These are phyloP conservation scores for Pseudonaja textilis DNA, from an alignment of 2,113 vertebrate genomes.

Conservation along the genomic window DNA sequence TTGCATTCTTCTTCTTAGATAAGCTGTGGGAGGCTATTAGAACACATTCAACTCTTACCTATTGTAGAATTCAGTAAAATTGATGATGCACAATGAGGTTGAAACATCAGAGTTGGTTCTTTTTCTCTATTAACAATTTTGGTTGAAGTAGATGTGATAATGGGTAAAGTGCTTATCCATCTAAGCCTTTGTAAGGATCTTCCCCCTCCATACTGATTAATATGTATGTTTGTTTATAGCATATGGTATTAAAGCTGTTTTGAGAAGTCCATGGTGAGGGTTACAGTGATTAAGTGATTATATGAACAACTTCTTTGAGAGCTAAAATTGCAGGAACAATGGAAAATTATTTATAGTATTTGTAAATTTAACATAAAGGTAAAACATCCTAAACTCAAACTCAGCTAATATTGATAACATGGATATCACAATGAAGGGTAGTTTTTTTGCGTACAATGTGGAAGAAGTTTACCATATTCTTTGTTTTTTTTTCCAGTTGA, in stretches of 20 bases:
- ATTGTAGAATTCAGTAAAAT: neutral
- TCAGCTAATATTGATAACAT: neutral
- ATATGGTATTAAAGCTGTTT: neutral
- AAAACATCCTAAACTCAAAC: neutral
- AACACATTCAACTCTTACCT: constrained; percentile 35
- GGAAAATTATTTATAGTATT: neutral
- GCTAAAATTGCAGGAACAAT: neutral
- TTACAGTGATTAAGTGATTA: neutral
- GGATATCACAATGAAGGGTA: neutral
- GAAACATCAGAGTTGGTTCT: neutral
- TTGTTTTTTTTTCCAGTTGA: neutral
- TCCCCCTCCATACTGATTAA: neutral
- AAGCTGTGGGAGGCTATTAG: constrained; percentile 23
- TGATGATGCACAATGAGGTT: constrained; percentile 13
- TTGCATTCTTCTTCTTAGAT: constrained; percentile 3
- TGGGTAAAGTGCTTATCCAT: neutral
- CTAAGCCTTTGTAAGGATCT: neutral
- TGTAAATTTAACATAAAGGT: neutral
- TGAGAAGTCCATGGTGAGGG: neutral
- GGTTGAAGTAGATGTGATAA: neutral
- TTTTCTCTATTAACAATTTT: neutral
- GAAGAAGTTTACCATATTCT: neutral
- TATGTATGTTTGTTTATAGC: neutral
- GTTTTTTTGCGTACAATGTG: neutral
- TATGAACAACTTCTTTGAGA: neutral